Base-by-base conservation (phyloP, 1,140 invertebrate genomes). In the Drosophila asahinai region DNA sequence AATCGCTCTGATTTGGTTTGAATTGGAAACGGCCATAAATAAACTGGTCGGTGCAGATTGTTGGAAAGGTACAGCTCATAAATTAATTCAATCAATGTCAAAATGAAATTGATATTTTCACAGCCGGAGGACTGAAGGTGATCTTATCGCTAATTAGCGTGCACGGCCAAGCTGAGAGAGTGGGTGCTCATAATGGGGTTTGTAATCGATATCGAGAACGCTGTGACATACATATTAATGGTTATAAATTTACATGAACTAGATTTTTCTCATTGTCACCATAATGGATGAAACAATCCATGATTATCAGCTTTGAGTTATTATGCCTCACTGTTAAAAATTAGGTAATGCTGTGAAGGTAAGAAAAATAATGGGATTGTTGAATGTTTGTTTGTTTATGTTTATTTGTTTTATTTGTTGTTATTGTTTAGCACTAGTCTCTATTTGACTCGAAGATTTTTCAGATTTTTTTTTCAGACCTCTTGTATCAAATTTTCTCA, bases 11-110 rank as follows among this genome's bases (percentile, higher is more conserved):
- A 90, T 87, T 87, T 89, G 67, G 73, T 62, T 43, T 49, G 71
- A 77, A 89, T 84, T 83, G 80, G 22, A 58, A 51, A 43, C 45
- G 51, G 45, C 58, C 64, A 81, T 90, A 86, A 81, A 89, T 81
- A 74, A 51, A 45, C 55, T 47, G 38, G 45, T 57, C 40, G 45
- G 40, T 68, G 38, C 38, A 27, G 52, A 67, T 48, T 61, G 48
- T 15, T 62, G 27, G 19, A 22, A 71, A 80, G 57, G 55, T 47
- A 38, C 22, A 15, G 58, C 51, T 72, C 80, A 83, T 87, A 83
- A 89, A 87, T 89, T 78, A 78, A 75, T 87, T 89, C 68, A 78
- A 87, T 89, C 83, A 87, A 87, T 86, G 81, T 87, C 84, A 90
- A 66, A 76, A 73, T 65, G 70, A 87, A 67, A 74, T 73, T 78